Evolutionary conservation across 2,113 vertebrate genomes (phyloP), one percentile per base, ranked within the genome.

Genomic region (Loxodonta africana): DNA sequence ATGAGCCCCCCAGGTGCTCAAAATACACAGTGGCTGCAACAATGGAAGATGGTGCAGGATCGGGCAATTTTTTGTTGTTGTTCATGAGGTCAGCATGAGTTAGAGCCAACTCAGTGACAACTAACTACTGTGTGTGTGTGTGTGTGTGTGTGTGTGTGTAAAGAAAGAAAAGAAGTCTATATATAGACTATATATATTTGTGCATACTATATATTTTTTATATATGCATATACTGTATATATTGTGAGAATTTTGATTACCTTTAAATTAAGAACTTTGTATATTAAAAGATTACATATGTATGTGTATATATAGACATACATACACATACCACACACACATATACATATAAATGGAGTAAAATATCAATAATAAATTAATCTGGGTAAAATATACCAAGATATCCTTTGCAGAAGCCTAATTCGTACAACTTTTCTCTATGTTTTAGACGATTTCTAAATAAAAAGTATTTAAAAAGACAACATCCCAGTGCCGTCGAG

Each of bases 381-480:
- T 21, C 67, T 65, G 5, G 74, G 21, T 15, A 83, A 67, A 90
- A 86, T 84, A 28, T 57, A 15, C 2, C 37, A 8, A 33, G 2
- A 11, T 89, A 0, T 46, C 74, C 15, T 95, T 85, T 92, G 17
- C 48, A 44, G 30, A 73, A 23, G 37, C 67, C 21, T 88, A 76
- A 26, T 37, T 91, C 73, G 53, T 85, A 86, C 44, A 74, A 62
- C 2, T 67, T 51, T 73, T 67, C 17, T 78, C 0, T 90, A 9
- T 76, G 30, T 33, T 93, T 83, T 41, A 78, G 25, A 73, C 44
- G 37, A 86, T 78, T 74, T 78, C 17, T 2, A 44, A 26, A 80
- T 37, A 25, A 65, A 95, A 65, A 65, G 7, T 89, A 89, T 48
- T 85, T 93, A 77, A 74, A 89, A 86, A 88, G 20, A 53, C 12